Evolutionary conservation across 2,113 vertebrate genomes (phyloP).

Genomic region (Ictalurus furcatus): DNA sequence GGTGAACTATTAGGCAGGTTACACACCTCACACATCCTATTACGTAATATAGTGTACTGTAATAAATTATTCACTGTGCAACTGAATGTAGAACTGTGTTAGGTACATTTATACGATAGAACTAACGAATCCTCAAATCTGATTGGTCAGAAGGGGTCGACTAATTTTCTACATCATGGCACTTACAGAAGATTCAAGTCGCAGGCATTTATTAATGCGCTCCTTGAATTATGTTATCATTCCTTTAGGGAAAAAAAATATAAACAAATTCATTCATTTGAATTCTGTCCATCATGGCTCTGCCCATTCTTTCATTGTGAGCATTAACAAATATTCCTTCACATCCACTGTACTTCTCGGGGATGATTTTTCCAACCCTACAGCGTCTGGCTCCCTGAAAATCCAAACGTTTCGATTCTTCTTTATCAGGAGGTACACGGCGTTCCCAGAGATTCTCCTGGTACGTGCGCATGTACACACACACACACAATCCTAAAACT

Average conservation of each 20-base stretch:
- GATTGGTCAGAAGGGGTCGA: background rate
- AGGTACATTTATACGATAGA: background rate
- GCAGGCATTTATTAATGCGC: background rate
- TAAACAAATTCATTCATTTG: background rate
- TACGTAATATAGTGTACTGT: background rate
- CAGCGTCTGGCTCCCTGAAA: background rate
- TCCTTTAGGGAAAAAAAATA: background rate
- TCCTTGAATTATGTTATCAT: background rate
- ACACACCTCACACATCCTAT: background rate
- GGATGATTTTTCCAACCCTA: constrained; percentile 12
- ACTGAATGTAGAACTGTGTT: background rate
- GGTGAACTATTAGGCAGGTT: background rate
- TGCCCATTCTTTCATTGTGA: background rate
- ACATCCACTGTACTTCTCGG: background rate
- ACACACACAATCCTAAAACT: background rate
- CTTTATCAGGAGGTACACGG: constrained; percentile 28
- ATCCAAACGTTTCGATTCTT: constrained; percentile 28
- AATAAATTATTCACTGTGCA: background rate
- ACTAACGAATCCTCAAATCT: background rate
- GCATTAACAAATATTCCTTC: background rate
- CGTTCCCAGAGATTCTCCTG: constrained; percentile 27
- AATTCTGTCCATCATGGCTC: background rate
- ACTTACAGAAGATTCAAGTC: background rate
- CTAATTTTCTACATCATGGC: background rate
- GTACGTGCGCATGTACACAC: background rate